These are phyloP conservation scores for Ephydatia muelleri DNA, from an alignment of 37 sponge, comb jelly and placozoan genomes.

Conservation along the genomic window DNA sequence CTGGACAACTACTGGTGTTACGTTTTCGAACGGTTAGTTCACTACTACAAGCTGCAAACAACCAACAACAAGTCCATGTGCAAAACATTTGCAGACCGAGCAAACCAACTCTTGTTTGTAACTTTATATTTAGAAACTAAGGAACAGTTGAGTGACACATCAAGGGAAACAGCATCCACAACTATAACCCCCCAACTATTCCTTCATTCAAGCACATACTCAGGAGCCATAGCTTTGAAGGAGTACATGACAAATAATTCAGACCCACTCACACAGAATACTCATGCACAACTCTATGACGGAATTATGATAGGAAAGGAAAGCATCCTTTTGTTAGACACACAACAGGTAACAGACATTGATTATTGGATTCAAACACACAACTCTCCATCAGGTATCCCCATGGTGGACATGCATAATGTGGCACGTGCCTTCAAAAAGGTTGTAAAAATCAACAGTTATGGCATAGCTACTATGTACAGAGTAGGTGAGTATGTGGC, in stretches of 20 bases:
- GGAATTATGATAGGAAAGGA: constrained; percentile 7
- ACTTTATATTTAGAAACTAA: neutral
- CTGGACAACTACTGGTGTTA: constrained; percentile 23
- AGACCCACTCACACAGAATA: neutral
- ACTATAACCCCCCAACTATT: neutral
- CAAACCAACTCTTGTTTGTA: constrained; percentile 13
- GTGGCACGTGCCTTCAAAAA: neutral
- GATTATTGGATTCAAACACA: neutral
- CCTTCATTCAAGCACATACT: neutral
- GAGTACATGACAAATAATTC: neutral
- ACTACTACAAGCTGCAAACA: constrained; percentile 16
- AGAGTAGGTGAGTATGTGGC: neutral
- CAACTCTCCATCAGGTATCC: neutral
- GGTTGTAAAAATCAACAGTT: neutral
- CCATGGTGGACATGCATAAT: neutral
- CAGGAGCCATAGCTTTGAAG: neutral
- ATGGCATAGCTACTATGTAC: neutral
- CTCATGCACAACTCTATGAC: neutral
- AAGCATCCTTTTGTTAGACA: neutral
- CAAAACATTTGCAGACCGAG: constrained; percentile 20
- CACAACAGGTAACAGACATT: neutral
- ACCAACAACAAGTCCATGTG: constrained; percentile 13
- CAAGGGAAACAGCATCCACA: neutral
- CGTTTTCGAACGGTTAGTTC: constrained; percentile 3
- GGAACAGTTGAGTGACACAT: neutral